Evolutionary conservation across 2,113 vertebrate species (phyloP).

Genomic region (Myotis brandtii): DNA sequence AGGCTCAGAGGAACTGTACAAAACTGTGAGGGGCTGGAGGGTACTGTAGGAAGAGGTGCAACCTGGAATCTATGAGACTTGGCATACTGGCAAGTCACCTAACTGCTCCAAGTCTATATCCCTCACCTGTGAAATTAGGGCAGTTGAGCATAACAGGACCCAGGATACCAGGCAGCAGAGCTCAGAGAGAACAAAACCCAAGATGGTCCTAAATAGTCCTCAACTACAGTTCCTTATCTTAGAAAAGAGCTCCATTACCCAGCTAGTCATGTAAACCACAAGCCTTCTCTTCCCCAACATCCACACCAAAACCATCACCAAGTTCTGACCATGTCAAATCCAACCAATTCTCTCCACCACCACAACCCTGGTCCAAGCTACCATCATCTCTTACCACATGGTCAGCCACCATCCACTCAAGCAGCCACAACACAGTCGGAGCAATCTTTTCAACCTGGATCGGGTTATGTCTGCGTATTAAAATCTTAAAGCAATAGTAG

Average conservation of each 20-base stretch:
- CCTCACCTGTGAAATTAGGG: neutral
- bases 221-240: neutral
- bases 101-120: neutral
- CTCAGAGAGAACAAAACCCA: neutral
- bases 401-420: neutral
- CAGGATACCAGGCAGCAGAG: neutral
- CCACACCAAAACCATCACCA: neutral
- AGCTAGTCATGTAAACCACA: accelerated
- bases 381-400: neutral
- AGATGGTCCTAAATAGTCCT: neutral
- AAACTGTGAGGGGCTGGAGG: neutral
- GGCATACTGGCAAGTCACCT: neutral
- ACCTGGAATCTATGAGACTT: neutral
- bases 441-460: neutral
- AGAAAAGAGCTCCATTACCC: neutral
- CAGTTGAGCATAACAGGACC: neutral
- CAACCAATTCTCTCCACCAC: neutral
- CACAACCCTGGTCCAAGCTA: neutral
- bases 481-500: neutral
- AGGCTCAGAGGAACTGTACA: neutral
- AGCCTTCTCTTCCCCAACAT: neutral
- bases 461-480: neutral
- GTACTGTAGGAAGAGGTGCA: accelerated
- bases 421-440: neutral
- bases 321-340: neutral